Evolutionary conservation across 2,888 invertebrate species (phyloP).

Genomic region (Nebria brevicollis): DNA sequence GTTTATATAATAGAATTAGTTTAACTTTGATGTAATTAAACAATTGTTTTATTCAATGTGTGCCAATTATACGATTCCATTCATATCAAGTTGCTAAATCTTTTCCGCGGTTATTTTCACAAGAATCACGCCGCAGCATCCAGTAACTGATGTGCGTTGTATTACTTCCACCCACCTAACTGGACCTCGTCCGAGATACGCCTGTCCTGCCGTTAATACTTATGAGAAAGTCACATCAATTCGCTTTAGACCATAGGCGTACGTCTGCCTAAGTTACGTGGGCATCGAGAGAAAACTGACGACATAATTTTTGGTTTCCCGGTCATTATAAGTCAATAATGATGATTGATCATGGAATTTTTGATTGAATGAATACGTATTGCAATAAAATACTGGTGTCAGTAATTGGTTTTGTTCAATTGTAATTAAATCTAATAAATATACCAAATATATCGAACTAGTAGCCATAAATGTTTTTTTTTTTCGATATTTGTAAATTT

Average conservation of each 20-base stretch:
- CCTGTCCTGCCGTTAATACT: conserved; percentile 5
- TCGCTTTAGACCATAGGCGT: neutral
- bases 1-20: conserved; percentile 38
- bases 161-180: conserved; percentile 33
- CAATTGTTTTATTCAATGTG: conserved; percentile 25
- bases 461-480: no score
- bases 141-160: neutral
- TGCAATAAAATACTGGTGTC: neutral
- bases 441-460: no score
- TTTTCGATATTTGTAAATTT: no score
- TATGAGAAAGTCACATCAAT: conserved; percentile 40
- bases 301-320: neutral
- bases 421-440: no score
- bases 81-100: neutral
- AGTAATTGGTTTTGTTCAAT: neutral
- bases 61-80: neutral
- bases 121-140: no score
- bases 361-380: neutral
- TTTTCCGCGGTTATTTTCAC: neutral
- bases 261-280: neutral
- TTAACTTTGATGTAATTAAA: conserved; percentile 41
- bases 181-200: conserved; percentile 33
- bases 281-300: neutral
- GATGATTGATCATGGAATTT: neutral
- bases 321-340: neutral